A percentile compares a stretch with the other conserved stretches of the same genome.
These are phyloP conservation scores for Heterohyrax brucei DNA, from an alignment of 2,797 vertebrate species.

Conservation along the genomic window DNA sequence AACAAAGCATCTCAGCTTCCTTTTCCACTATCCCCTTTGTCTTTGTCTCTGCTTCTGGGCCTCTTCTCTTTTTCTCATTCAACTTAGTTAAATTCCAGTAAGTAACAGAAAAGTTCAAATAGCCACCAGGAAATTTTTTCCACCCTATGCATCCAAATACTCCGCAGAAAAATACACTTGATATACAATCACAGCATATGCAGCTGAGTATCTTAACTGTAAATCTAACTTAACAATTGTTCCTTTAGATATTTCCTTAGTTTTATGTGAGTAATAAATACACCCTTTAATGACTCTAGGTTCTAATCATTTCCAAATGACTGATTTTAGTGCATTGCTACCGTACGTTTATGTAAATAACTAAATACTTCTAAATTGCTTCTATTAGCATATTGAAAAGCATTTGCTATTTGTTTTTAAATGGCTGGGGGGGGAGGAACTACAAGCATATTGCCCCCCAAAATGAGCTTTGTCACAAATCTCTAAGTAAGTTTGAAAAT, in stretches of 20 bases:
- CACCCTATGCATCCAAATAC: conserved; percentile 56
- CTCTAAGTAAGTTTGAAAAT: conserved; percentile 66
- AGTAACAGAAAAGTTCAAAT: conserved; percentile 75
- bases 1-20: not conserved
- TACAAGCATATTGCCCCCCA: conserved; percentile 62
- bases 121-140: conserved; percentile 72
- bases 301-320: conserved; percentile 84
- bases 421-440: not conserved
- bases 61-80: conserved; percentile 57
- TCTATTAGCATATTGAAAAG: conserved; percentile 74
- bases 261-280: conserved; percentile 80
- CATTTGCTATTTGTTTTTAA: conserved; percentile 78
- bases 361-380: conserved; percentile 77
- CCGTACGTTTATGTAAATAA: conserved; percentile 72
- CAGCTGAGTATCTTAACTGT: conserved; percentile 70
- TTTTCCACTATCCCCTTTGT: not conserved
- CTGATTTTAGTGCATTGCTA: conserved; percentile 73
- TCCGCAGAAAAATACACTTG: conserved; percentile 65
- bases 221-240: conserved; percentile 74
- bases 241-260: conserved; percentile 83
- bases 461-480: conserved; percentile 64
- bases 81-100: conserved; percentile 46
- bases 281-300: conserved; percentile 69
- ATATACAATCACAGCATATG: conserved; percentile 62
- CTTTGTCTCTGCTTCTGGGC: not conserved